Evolutionary conservation across 1,140 invertebrate genomes (phyloP).

Genomic region (Hyposmocoma kahamanoa): DNA sequence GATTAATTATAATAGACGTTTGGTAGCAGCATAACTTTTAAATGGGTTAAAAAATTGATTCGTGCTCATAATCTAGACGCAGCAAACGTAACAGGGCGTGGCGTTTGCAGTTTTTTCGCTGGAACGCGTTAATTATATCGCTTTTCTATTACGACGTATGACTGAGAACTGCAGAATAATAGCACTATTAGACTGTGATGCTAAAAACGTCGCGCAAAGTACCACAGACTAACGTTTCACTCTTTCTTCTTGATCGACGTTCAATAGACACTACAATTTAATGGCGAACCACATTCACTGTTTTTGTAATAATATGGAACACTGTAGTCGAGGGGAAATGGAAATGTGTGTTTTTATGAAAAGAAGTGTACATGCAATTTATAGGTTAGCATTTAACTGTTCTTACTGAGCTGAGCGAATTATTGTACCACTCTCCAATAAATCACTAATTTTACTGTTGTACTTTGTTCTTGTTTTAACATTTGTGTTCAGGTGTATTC

Average conservation of each 20-base stretch:
- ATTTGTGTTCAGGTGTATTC: too few relatives aligned
- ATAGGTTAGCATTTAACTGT: too few relatives aligned
- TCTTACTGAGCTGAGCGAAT: too few relatives aligned
- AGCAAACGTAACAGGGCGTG: slow-evolving; percentile 1
- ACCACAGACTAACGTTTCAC: slow-evolving; percentile 26
- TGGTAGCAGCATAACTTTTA: too few relatives aligned
- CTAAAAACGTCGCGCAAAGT: slow-evolving; percentile 30
- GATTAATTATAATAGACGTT: too few relatives aligned
- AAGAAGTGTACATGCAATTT: too few relatives aligned
- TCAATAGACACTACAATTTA: slow-evolving; percentile 24
- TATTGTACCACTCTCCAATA: too few relatives aligned
- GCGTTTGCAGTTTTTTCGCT: slow-evolving; percentile 20
- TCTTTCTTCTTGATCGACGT: slow-evolving; percentile 28
- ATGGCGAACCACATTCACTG: slow-evolving; percentile 20
- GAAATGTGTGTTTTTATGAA: too few relatives aligned
- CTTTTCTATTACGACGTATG: slow-evolving; percentile 50
- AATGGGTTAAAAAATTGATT: too few relatives aligned
- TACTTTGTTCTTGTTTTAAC: too few relatives aligned
- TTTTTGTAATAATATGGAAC: slow-evolving; percentile 13
- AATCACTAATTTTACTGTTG: too few relatives aligned
- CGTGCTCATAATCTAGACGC: too few relatives aligned
- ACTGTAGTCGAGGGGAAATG: neutral
- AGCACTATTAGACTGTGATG: slow-evolving; percentile 24
- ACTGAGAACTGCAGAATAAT: slow-evolving; percentile 53
- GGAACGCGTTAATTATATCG: slow-evolving; percentile 34